phyloP scores from a whole-genome alignment of 2,113 vertebrate genomes.

The Monopterus albus region DNA sequence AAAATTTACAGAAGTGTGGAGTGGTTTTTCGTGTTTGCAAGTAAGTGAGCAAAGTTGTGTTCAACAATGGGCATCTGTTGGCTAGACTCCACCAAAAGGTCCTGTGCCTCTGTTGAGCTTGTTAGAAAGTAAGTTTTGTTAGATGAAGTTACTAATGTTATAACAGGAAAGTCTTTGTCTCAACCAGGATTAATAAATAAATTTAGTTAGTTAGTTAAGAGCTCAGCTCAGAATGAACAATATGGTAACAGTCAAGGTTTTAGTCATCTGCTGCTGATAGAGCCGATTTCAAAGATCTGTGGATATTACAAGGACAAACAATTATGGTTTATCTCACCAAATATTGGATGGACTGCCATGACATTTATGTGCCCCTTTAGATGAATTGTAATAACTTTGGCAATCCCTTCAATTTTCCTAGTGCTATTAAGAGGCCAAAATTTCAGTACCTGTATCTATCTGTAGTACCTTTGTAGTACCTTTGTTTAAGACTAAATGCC shows the following conservation, averaged over 20 bases:
- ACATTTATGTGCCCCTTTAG: no score
- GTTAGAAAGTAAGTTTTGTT: slow-evolving; percentile 5
- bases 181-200: neutral
- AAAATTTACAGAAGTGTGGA: no score
- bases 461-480: no score
- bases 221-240: slow-evolving; percentile 3
- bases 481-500: no score
- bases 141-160: neutral
- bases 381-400: no score
- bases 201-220: no score
- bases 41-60: neutral
- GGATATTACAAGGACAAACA: neutral
- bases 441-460: no score
- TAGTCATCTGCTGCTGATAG: slow-evolving; percentile 6
- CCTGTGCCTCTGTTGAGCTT: neutral
- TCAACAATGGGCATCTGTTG: neutral
- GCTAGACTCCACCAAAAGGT: neutral
- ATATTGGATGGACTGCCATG: no score
- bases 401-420: no score
- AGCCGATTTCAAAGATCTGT: neutral
- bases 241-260: neutral
- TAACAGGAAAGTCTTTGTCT: neutral
- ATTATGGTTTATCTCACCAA: no score
- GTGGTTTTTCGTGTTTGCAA: neutral
- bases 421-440: no score